A percentile compares a stretch with the other conserved stretches of the same genome.
Evolutionary conservation across 2,113 vertebrate species (phyloP).

Genomic region (Spermophilus dauricus): DNA sequence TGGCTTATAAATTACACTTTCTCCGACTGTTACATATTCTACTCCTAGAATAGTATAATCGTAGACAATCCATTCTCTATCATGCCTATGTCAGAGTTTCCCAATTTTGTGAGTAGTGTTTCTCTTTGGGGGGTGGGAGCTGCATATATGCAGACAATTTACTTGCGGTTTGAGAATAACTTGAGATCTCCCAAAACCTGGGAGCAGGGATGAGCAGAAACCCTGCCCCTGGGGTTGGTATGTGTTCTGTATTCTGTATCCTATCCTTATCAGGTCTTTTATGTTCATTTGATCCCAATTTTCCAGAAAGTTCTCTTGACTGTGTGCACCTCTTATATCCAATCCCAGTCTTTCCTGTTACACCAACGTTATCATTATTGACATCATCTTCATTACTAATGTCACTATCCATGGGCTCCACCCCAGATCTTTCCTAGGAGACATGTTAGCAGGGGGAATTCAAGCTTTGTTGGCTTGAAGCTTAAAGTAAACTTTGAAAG

Average conservation of each 20-base stretch:
- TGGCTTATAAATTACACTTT: background rate
- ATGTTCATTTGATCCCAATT: background rate
- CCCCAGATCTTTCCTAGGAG: background rate
- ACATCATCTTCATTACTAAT: background rate
- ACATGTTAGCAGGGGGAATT: background rate
- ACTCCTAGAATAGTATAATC: background rate
- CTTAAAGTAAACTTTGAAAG: constrained; percentile 17
- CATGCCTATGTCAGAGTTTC: background rate
- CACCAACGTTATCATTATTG: background rate
- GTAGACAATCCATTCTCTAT: background rate
- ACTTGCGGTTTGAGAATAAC: background rate
- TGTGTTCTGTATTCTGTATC: background rate
- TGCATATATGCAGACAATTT: background rate
- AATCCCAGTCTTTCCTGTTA: too few species aligned
- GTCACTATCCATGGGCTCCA: background rate
- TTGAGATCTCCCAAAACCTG: background rate
- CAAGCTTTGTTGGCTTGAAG: background rate
- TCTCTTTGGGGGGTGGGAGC: background rate
- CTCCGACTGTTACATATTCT: background rate
- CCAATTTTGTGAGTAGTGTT: background rate
- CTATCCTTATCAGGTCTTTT: background rate
- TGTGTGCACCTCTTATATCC: background rate
- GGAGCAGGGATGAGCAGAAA: background rate
- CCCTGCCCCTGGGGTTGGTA: background rate
- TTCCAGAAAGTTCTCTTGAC: background rate